These are phyloP conservation scores for Athalia cordata DNA, from an alignment of 2,888 invertebrate genomes.

Conservation along the genomic window DNA sequence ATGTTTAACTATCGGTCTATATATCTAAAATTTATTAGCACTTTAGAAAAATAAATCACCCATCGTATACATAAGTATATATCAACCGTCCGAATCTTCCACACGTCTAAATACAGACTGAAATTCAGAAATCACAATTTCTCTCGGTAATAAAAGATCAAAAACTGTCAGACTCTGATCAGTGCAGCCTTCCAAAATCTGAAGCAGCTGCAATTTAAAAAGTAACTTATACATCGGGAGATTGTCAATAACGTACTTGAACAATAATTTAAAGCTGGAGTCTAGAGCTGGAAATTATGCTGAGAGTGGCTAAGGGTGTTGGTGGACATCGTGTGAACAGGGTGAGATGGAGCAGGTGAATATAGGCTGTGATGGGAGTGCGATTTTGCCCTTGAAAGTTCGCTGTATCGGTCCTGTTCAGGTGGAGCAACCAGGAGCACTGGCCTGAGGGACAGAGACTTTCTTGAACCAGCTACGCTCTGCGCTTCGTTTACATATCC, in stretches of 20 bases:
- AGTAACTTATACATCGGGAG: too few species aligned
- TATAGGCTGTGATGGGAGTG: conserved; percentile 72
- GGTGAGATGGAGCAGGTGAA: conserved; percentile 68
- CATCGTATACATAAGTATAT: background rate
- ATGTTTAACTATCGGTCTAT: conserved; percentile 14
- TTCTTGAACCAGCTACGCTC: conserved; percentile 89
- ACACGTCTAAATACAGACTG: background rate
- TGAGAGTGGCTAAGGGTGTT: conserved; percentile 71
- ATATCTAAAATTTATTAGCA: conserved; percentile 18
- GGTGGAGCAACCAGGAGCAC: conserved; percentile 87
- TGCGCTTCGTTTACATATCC: conserved; percentile 91
- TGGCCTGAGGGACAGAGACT: conserved; percentile 90
- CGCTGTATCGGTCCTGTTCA: conserved; percentile 72
- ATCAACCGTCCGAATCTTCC: background rate
- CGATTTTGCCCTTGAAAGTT: conserved; percentile 70
- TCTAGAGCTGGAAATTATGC: conserved; percentile 69
- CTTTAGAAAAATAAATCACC: conserved; percentile 5
- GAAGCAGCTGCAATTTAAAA: too few species aligned
- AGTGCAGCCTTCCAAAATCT: too few species aligned
- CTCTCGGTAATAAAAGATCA: too few species aligned
- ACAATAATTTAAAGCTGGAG: background rate
- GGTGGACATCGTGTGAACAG: conserved; percentile 69
- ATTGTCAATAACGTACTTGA: background rate
- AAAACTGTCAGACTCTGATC: too few species aligned
- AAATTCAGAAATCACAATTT: too few species aligned